Base-by-base conservation (phyloP, 2,888 invertebrate species). In the Eupithecia pulchellata region DNA sequence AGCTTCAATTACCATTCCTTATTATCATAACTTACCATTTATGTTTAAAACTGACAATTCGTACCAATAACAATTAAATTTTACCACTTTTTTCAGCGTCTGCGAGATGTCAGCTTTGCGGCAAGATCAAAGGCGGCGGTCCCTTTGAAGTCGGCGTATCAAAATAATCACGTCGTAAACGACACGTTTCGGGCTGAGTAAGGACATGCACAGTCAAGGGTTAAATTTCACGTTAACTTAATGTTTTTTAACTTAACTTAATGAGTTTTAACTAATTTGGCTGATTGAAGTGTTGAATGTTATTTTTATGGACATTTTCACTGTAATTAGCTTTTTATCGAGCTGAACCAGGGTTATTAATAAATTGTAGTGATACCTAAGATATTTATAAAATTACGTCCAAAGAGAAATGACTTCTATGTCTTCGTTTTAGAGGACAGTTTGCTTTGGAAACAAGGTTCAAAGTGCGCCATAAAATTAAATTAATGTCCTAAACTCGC, bases 111-210 rank as follows among this genome's bases (percentile, higher is more conserved):
- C 83, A 83, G 84, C 82, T 80, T 80, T 79, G 84, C 88, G 89
- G 88, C 77, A 81, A 86, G 85, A 86, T 90, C 86, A 90, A 90
- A 90, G 88, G 74, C 68, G 72, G 81, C 90, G 89, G 89, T 79
- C 66, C 80, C 83, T 90, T 90, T 90, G 86, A 88, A 81, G 86
- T 82, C 79, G 78, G 77, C 82, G 82, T 84, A 85, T 86, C 85
- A 83, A 83, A 83, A 82, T 84, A 76, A 82, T 81, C 82, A 81
- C 79, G 82, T 81, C 85, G 85, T 84, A 84, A 86, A 85, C 84
- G 87, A 86, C 86, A 86, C 88, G 86, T 83, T 78, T 73, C 78
- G 77, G 79, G 79, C 81, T 81, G 81, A 79, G 76, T 78, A 80
- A 65, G 71, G 75, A 72, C 78, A 71, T 76, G 72, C 73, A 75